phyloP scores from a whole-genome alignment of 1,140 invertebrate genomes.

The Camponotus floridanus region DNA sequence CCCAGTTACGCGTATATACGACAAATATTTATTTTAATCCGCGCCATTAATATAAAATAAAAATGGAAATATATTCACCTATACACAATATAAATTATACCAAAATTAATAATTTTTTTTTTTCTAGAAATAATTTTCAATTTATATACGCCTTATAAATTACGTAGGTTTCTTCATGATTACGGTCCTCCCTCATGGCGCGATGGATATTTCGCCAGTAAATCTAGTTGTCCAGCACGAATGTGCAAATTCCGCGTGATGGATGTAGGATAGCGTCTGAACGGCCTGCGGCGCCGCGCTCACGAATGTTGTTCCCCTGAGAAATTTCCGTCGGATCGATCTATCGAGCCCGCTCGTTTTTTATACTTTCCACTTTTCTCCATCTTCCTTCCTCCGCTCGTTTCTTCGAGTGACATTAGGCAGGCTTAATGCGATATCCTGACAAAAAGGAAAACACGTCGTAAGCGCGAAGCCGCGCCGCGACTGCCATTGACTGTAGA shows the following conservation, averaged over 20 bases:
- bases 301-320: constrained; percentile 66
- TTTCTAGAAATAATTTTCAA: constrained; percentile 36
- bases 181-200: background rate
- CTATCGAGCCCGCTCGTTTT: constrained; percentile 61
- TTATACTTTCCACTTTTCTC: constrained; percentile 21
- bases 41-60: constrained; percentile 10
- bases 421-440: constrained; percentile 67
- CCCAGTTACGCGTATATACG: background rate
- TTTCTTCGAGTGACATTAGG: constrained; percentile 71
- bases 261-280: constrained; percentile 50
- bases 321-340: constrained; percentile 73
- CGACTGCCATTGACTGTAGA: constrained; percentile 72
- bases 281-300: constrained; percentile 27
- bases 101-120: background rate
- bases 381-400: background rate
- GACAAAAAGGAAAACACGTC: constrained; percentile 70
- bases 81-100: background rate
- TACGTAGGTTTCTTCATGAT: constrained; percentile 46
- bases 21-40: constrained; percentile 2
- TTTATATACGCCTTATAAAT: constrained; percentile 55
- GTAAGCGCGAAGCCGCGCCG: constrained; percentile 27
- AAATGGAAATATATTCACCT: background rate
- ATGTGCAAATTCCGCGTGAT: constrained; percentile 63
- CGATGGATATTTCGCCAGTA: constrained; percentile 46
- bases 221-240: constrained; percentile 63